Evolutionary conservation across 2,113 vertebrate species (phyloP).

Genomic region (Crypturellus undulatus): DNA sequence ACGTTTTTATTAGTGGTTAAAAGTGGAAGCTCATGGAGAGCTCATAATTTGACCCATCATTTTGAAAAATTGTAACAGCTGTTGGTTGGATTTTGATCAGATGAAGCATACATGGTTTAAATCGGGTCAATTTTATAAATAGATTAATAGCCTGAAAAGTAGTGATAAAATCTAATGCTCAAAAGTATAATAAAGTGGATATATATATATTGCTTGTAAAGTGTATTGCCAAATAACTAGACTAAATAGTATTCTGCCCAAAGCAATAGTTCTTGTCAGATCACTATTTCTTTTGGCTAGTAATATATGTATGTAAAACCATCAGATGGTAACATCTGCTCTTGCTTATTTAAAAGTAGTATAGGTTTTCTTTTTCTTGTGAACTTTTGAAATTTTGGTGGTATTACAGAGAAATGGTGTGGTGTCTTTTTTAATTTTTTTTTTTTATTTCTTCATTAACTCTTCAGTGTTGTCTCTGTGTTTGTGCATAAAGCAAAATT

Average conservation of each 20-base stretch:
- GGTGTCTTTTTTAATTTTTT: neutral
- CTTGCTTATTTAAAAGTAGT: slow-evolving; percentile 36
- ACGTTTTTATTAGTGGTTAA: neutral
- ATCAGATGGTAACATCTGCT: slow-evolving; percentile 16
- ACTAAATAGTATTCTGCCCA: slow-evolving; percentile 1
- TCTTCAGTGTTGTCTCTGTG: neutral
- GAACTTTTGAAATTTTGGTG: slow-evolving; percentile 7
- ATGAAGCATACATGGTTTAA: neutral
- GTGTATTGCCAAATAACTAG: neutral
- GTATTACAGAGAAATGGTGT: neutral
- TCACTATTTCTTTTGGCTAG: slow-evolving; percentile 41
- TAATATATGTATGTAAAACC: neutral
- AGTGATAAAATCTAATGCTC: neutral
- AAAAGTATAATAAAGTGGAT: neutral
- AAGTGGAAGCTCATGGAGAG: neutral
- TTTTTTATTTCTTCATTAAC: slow-evolving; percentile 5
- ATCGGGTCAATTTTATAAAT: neutral
- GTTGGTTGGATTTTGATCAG: neutral
- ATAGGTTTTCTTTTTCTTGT: slow-evolving; percentile 3
- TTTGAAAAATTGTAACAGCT: neutral
- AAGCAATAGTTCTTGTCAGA: neutral
- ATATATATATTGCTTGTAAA: slow-evolving; percentile 15
- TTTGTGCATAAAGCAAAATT: neutral
- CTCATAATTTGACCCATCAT: neutral
- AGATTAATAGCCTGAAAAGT: neutral